phyloP scores from a whole-genome alignment of 2,113 vertebrate genomes.

The Calcarius ornatus region DNA sequence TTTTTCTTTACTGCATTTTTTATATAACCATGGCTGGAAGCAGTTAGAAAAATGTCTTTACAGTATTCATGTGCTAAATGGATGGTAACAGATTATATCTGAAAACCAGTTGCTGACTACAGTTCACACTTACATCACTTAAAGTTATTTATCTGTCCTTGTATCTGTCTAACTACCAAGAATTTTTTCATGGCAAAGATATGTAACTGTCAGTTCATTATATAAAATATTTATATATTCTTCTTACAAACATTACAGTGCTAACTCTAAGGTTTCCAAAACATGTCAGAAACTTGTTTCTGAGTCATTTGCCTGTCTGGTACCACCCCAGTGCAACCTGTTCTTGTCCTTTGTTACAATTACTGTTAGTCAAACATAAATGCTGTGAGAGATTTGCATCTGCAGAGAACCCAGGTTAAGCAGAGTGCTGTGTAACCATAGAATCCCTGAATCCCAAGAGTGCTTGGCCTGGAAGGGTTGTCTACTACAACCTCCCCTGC shows the following conservation, averaged over 20 bases:
- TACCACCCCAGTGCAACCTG: neutral
- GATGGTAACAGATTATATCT: neutral
- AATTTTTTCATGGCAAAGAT: neutral
- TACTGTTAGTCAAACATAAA: neutral
- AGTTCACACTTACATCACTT: neutral
- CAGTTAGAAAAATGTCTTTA: neutral
- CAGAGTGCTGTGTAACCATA: fast-evolving
- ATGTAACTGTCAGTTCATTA: neutral
- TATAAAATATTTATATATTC: neutral
- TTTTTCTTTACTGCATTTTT: neutral
- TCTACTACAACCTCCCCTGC: neutral
- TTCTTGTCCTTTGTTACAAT: neutral
- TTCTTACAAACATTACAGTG: neutral
- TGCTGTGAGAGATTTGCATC: neutral
- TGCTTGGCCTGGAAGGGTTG: neutral
- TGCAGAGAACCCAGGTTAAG: neutral
- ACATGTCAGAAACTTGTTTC: neutral
- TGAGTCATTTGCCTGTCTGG: neutral
- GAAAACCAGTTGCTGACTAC: neutral
- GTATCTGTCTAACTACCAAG: neutral
- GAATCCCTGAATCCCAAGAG: neutral
- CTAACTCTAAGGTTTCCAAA: neutral
- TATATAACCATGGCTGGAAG: neutral
- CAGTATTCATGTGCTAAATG: neutral
- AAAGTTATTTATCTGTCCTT: neutral